Percentiles rank a stretch among this genome's conserved stretches.
phyloP scores from a whole-genome alignment of 2,888 invertebrate genomes.

The Nebria salina region DNA sequence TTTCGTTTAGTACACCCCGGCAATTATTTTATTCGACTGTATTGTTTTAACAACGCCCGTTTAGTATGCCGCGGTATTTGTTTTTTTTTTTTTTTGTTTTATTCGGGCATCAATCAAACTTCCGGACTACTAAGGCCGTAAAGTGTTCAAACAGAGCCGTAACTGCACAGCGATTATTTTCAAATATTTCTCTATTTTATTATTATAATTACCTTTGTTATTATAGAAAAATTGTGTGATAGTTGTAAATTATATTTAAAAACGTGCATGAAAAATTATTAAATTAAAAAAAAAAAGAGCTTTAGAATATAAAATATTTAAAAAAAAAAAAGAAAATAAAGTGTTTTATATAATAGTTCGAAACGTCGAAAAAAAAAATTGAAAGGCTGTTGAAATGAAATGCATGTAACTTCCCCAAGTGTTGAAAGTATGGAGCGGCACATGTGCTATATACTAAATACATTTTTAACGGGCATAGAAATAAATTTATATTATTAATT shows the following conservation, averaged over 20 bases:
- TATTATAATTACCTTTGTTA: not conserved
- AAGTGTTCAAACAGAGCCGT: no score
- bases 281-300: not conserved
- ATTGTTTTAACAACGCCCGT: no score
- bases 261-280: not conserved
- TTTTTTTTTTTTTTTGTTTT: no score
- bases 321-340: not conserved
- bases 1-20: no score
- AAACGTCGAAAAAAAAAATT: not conserved
- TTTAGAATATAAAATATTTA: not conserved
- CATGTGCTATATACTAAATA: not conserved
- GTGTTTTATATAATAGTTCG: not conserved
- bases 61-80: no score
- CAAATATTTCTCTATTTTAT: not conserved
- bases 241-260: not conserved
- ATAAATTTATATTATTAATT: not conserved
- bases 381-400: not conserved
- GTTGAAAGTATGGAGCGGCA: not conserved
- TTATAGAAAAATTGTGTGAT: not conserved
- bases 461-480: not conserved
- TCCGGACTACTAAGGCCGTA: no score
- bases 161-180: not conserved
- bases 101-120: no score
- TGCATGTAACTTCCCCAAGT: not conserved
- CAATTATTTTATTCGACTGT: no score